Percentiles rank a stretch among this genome's conserved stretches.
phyloP scores from a whole-genome alignment of 2,113 vertebrate species.

The Macquaria ambigua region DNA sequence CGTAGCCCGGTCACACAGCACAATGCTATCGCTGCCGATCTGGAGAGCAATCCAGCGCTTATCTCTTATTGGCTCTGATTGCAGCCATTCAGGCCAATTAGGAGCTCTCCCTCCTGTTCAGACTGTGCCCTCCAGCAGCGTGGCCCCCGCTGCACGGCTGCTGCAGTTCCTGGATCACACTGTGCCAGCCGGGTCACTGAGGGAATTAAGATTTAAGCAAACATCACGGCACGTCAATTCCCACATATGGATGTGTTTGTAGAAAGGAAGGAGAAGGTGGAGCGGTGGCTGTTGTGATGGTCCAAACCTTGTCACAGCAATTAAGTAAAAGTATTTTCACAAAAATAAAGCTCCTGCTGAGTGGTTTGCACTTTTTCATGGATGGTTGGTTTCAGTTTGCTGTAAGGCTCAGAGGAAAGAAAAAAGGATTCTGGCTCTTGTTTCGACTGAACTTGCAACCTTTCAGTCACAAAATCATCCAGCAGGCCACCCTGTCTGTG shows the following conservation, averaged over 20 bases:
- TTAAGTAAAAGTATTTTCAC: slow-evolving; percentile 51
- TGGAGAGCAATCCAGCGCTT: slow-evolving; percentile 69
- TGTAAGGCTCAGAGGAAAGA: slow-evolving; percentile 2
- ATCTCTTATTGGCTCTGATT: slow-evolving; percentile 81
- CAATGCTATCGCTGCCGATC: slow-evolving; percentile 76
- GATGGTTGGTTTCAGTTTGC: slow-evolving; percentile 46
- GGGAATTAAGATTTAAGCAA: slow-evolving; percentile 62
- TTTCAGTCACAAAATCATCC: slow-evolving; percentile 38
- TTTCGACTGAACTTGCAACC: slow-evolving; percentile 52
- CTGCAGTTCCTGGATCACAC: slow-evolving; percentile 63
- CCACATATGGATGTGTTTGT: slow-evolving; percentile 58
- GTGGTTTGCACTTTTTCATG: slow-evolving; percentile 45
- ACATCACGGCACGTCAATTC: slow-evolving; percentile 55
- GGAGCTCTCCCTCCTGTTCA: slow-evolving; percentile 66
- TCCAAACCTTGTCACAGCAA: slow-evolving; percentile 51
- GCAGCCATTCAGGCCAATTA: slow-evolving; percentile 75
- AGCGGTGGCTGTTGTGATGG: slow-evolving; percentile 34
- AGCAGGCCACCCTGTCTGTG: slow-evolving; percentile 45
- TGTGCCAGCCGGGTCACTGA: slow-evolving; percentile 21
- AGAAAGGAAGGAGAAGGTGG: slow-evolving; percentile 42
- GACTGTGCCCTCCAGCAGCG: slow-evolving; percentile 38
- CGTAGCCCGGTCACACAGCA: slow-evolving; percentile 57
- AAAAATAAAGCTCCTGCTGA: slow-evolving; percentile 42
- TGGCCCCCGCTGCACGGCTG: slow-evolving; percentile 64
- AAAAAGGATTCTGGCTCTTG: slow-evolving; percentile 27